These are phyloP conservation scores for Lophius piscatorius DNA, from an alignment of 2,113 vertebrate species.

Conservation along the genomic window DNA sequence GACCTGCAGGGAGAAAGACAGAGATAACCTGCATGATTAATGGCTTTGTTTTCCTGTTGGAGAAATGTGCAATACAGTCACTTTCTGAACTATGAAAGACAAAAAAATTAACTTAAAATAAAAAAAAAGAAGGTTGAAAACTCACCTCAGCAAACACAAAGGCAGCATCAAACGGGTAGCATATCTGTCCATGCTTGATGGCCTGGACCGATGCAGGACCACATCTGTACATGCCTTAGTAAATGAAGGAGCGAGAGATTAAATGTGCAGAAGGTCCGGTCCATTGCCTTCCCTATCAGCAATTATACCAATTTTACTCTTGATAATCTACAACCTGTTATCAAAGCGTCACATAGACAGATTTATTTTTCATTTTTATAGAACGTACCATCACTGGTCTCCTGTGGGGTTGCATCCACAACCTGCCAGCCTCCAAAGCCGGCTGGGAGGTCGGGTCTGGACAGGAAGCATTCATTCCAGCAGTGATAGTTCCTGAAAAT, in stretches of 20 bases:
- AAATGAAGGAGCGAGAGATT: conserved; percentile 5
- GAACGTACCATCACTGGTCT: conserved; percentile 93
- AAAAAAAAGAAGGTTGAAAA: background rate
- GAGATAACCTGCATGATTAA: no score
- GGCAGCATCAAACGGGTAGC: conserved; percentile 90
- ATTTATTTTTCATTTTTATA: no score
- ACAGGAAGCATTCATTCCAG: conserved; percentile 98
- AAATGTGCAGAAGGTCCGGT: background rate
- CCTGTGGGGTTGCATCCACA: conserved; percentile 96
- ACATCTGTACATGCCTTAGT: conserved; percentile 92
- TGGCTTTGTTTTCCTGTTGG: no score
- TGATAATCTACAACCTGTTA: background rate
- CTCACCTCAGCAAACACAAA: conserved; percentile 94
- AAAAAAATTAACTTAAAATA: no score
- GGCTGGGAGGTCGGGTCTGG: conserved; percentile 89
- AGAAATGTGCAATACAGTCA: no score
- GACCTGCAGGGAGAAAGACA: conserved; percentile 78
- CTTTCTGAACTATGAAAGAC: no score
- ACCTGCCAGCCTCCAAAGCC: conserved; percentile 97
- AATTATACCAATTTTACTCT: no score
- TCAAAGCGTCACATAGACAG: no score
- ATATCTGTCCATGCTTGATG: conserved; percentile 92
- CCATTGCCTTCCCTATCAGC: no score
- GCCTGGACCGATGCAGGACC: conserved; percentile 93
- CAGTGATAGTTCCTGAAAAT: conserved; percentile 94